Evolutionary conservation across 2,797 vertebrate species (phyloP).

Genomic region (Crocodylus rhombifer): DNA sequence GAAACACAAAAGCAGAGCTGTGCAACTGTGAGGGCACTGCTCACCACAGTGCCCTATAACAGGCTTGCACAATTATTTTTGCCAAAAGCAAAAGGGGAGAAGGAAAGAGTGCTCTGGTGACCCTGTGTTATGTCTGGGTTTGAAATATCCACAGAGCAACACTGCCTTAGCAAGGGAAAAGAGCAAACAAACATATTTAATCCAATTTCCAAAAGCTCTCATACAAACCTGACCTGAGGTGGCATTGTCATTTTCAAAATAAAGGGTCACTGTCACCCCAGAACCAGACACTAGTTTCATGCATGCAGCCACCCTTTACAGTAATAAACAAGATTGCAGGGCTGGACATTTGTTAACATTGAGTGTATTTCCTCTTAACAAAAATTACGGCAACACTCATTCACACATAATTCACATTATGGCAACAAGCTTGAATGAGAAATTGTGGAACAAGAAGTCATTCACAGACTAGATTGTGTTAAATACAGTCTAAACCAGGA

Average conservation of each 20-base stretch:
- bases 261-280: background rate
- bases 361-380: background rate
- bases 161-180: background rate
- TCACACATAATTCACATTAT: background rate
- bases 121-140: background rate
- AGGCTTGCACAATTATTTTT: background rate
- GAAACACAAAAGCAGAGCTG: slow-evolving; percentile 48
- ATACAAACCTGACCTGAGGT: background rate
- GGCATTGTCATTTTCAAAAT: background rate
- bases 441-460: too few relatives aligned
- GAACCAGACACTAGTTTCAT: background rate
- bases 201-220: background rate
- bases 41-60: background rate
- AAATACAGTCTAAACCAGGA: too few relatives aligned
- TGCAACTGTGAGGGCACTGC: background rate
- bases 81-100: slow-evolving; percentile 7
- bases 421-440: too few relatives aligned
- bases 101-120: background rate
- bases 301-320: background rate
- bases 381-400: background rate
- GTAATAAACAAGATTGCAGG: background rate
- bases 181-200: background rate
- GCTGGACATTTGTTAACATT: background rate
- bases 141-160: background rate
- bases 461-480: too few relatives aligned